Base-by-base conservation (phyloP, 2,888 invertebrate genomes). In the Mesochorus sp. region DNA sequence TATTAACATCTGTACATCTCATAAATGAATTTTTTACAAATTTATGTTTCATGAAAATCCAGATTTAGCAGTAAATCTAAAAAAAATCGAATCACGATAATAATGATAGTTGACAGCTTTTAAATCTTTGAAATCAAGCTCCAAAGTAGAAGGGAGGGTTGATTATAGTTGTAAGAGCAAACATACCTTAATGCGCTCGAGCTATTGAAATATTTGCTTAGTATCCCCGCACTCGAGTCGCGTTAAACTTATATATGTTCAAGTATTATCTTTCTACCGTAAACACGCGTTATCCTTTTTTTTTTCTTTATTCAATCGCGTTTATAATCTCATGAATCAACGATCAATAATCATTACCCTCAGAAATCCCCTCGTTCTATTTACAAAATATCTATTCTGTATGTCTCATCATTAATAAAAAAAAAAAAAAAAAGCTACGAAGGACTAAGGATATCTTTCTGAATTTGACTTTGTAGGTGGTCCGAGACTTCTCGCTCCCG, bases 131-230 rank as follows among this genome's bases (percentile, higher is more conserved):
- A n/a, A n/a, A n/a, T n/a, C n/a, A n/a, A n/a, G n/a, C n/a, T n/a
- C n/a, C n/a, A n/a, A n/a, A n/a, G n/a, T n/a, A n/a, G n/a, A n/a
- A n/a, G n/a, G n/a, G n/a, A n/a, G n/a, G n/a, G n/a, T n/a, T n/a
- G n/a, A n/a, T n/a, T n/a, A n/a, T n/a, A n/a, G n/a, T n/a, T n/a
- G n/a, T n/a, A n/a, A n/a, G 73, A 12, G 77, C 57, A 84, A 82
- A 82, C 80, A 85, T 47, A 64, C 79, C 51, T 77, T 80, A 83
- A 86, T 85, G 85, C 80, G 49, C 39, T 72, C 76, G 77, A 80
- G 78, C 66, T 34, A 81, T 80, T 59, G 19, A 70, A 51, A 77
- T 82, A 82, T 86, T 86, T 85, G 76, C 76, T 44, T 42, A 53
- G 71, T 26, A 73, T 70, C 71, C 12, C 14, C 51, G 3, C 55